These are phyloP conservation scores for Orchestia grillus DNA, from an alignment of 1,140 invertebrate species.

Conservation along the genomic window DNA sequence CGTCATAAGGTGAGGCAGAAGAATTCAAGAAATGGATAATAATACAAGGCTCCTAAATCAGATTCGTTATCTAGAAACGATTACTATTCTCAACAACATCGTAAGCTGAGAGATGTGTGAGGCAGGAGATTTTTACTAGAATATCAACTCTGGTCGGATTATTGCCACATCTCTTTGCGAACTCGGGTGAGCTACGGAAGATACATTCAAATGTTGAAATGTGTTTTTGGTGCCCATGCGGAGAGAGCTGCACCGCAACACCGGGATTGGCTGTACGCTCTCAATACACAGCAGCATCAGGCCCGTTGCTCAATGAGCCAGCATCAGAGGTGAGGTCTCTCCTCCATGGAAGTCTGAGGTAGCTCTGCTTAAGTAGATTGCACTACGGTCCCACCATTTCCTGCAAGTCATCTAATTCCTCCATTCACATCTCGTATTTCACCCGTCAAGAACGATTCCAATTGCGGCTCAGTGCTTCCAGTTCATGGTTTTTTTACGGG, in stretches of 20 bases:
- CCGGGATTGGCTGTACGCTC: too few relatives aligned
- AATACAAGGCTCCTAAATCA: not conserved
- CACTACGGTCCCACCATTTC: not conserved
- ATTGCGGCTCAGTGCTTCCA: slow-evolving; percentile 22
- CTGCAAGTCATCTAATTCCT: slow-evolving; percentile 25
- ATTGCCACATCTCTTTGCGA: not conserved
- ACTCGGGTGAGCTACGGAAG: not conserved
- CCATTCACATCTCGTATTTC: slow-evolving; percentile 40
- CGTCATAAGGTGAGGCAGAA: not conserved
- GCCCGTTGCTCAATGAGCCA: not conserved
- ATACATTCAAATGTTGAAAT: not conserved
- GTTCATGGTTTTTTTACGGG: slow-evolving; percentile 9
- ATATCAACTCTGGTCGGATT: not conserved
- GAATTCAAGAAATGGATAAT: not conserved
- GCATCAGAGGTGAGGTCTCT: not conserved
- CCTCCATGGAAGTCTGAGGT: not conserved
- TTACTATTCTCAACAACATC: not conserved
- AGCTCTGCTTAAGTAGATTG: not conserved
- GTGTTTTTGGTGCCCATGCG: not conserved
- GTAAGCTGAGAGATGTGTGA: not conserved
- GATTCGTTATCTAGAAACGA: not conserved
- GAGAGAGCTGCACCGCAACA: too few relatives aligned
- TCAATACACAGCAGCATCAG: not conserved
- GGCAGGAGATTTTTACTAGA: not conserved
- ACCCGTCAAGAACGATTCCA: slow-evolving; percentile 12